Evolutionary conservation across 1,140 invertebrate genomes (phyloP), one percentile per base, ranked within the genome.

Genomic region (Leptonema lineaticorne): DNA sequence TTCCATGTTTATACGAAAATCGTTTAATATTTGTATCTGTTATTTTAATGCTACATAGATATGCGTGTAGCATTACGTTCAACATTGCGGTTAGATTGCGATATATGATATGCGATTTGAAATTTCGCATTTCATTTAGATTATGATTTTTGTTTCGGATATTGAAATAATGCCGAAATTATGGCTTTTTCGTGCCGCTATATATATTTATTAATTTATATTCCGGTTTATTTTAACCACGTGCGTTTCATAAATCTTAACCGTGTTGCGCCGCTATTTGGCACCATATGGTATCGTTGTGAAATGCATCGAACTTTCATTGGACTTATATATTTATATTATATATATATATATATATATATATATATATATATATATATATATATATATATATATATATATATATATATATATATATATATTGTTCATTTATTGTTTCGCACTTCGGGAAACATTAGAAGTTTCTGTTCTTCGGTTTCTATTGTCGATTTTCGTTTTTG

Each of bases 121-220:
- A 50, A 50, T 50, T 50, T 50, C 24, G 24, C 24, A 50, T 18
- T 50, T 3, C 37, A 50, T 50, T 20, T 11, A 33, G 5, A 5
- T 6, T 33, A 33, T 33, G 5, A 33, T 33, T 5, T 33, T 6
- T 33, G 30, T 33, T 6, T 3, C 37, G 37, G 9, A 41, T 41
- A 26, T 5, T 14, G 50, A 53, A 53, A 53, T 53, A 53, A 53
- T 53, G 3, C 27, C 50, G 22, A 53, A 53, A 53, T 53, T 53
- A 53, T 53, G 50, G 27, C 1, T 24, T 26, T 4, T 53, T 53
- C 50, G 50, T 53, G 50, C 27, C 18, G 20, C 6, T 24, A 7
- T 26, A 4, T 53, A 18, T 20, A 9, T 2, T 11, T n/a, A n/a
- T n/a, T n/a, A n/a, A n/a, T n/a, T n/a, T n/a, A n/a, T n/a, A n/a